phyloP scores from a whole-genome alignment of 2,113 vertebrate species.

The Cinclus cinclus region DNA sequence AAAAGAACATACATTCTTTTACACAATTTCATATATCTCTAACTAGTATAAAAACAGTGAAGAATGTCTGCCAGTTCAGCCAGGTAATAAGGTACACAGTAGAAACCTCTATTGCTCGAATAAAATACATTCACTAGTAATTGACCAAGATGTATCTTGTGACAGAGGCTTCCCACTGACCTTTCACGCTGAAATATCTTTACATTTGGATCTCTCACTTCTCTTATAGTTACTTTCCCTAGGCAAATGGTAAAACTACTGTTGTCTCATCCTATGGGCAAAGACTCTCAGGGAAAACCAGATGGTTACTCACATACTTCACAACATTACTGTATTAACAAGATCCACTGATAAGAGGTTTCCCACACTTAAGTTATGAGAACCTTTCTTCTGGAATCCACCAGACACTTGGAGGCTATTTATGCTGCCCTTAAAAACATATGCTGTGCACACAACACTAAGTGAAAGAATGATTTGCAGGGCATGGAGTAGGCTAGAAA shows the following conservation, averaged over 20 bases:
- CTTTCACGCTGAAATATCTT: background rate
- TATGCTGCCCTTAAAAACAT: conserved; percentile 34
- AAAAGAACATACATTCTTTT: background rate
- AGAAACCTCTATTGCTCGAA: background rate
- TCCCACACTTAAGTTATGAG: conserved; percentile 4
- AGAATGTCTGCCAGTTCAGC: background rate
- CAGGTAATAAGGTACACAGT: background rate
- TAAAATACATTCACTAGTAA: background rate
- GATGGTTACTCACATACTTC: background rate
- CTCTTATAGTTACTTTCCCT: background rate
- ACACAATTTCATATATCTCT: background rate
- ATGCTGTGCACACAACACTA: conserved; percentile 3
- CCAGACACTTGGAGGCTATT: conserved; percentile 33
- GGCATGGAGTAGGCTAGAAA: background rate
- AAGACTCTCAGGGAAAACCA: conserved; percentile 2
- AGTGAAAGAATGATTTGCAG: conserved; percentile 57
- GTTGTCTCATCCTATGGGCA: background rate
- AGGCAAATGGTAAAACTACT: background rate
- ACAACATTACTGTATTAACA: background rate
- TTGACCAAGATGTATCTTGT: background rate
- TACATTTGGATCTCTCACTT: background rate
- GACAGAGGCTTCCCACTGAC: background rate
- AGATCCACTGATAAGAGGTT: conserved; percentile 25
- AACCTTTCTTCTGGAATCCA: conserved; percentile 19
- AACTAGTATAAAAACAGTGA: background rate